Evolutionary conservation across 2,797 vertebrate species (phyloP).

Genomic region (Scolopax bukidnonensis): DNA sequence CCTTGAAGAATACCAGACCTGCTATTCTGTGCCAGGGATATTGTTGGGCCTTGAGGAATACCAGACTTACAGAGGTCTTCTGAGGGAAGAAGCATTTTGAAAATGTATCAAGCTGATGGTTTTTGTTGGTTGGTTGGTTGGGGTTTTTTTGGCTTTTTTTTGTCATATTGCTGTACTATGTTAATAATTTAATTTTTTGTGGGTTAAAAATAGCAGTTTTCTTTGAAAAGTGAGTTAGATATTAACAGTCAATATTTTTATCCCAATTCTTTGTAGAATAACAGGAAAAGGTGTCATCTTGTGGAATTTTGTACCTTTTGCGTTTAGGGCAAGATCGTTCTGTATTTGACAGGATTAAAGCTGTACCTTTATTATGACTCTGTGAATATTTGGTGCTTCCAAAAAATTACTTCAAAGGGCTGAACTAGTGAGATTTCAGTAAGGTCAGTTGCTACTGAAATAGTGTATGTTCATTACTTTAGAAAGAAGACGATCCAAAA

Average conservation of each 20-base stretch:
- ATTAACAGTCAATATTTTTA: neutral
- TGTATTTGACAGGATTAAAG: neutral
- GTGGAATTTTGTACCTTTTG: slow-evolving; percentile 1
- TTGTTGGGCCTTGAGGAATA: slow-evolving; percentile 7
- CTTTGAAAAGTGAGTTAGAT: neutral
- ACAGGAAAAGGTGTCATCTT: slow-evolving; percentile 20
- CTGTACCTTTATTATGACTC: neutral
- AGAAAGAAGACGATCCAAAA: neutral
- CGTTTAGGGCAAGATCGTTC: neutral
- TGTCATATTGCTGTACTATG: neutral
- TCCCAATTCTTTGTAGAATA: neutral
- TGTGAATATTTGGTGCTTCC: neutral
- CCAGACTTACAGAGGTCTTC: slow-evolving; percentile 1
- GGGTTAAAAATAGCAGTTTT: neutral
- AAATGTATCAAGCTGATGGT: neutral
- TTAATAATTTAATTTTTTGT: neutral
- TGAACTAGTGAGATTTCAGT: neutral
- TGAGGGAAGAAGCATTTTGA: neutral
- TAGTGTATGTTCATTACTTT: neutral
- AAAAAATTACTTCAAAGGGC: neutral
- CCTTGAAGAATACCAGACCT: slow-evolving; percentile 10
- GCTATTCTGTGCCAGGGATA: slow-evolving; percentile 11
- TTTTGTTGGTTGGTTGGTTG: neutral
- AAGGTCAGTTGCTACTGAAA: neutral
- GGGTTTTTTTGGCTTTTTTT: neutral